A percentile compares a stretch with the other conserved stretches of the same genome.
Evolutionary conservation across 1,140 invertebrate genomes (phyloP).

Genomic region (Drosophila willistoni): DNA sequence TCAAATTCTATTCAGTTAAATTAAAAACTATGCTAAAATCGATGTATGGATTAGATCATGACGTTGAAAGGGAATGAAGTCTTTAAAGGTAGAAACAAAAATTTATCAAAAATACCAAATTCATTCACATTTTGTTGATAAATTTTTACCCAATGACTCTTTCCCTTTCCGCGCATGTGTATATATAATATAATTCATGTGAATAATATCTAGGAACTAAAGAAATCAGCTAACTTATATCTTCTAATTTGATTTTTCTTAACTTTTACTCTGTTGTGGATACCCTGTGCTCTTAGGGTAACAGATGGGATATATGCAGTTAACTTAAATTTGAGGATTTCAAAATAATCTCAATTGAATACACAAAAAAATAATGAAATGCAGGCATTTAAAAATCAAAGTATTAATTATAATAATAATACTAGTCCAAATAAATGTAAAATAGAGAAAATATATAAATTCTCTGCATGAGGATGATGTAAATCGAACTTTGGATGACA

Average conservation of each 20-base stretch:
- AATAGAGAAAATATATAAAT: neutral
- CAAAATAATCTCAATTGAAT: conserved; percentile 2
- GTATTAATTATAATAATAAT: conserved; percentile 12
- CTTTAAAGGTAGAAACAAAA: neutral
- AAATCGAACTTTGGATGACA: neutral
- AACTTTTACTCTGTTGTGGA: neutral
- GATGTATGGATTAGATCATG: neutral
- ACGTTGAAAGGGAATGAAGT: neutral
- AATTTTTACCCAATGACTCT: neutral
- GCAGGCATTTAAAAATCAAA: neutral
- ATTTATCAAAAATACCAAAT: neutral
- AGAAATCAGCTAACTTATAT: conserved; percentile 1
- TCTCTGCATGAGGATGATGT: conserved; percentile 6
- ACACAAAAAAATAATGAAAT: neutral
- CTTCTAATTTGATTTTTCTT: neutral
- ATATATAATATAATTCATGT: neutral
- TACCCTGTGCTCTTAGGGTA: conserved; percentile 9
- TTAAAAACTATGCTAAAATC: conserved; percentile 6
- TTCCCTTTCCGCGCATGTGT: neutral
- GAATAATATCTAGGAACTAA: conserved; percentile 5
- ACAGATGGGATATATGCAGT: neutral
- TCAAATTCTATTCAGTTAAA: neutral
- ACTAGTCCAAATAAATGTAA: conserved; percentile 17
- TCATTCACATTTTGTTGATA: too few species aligned
- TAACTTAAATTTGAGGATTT: neutral